phyloP scores from a whole-genome alignment of 2,797 vertebrate species.

The Paramormyrops hopkinsi region DNA sequence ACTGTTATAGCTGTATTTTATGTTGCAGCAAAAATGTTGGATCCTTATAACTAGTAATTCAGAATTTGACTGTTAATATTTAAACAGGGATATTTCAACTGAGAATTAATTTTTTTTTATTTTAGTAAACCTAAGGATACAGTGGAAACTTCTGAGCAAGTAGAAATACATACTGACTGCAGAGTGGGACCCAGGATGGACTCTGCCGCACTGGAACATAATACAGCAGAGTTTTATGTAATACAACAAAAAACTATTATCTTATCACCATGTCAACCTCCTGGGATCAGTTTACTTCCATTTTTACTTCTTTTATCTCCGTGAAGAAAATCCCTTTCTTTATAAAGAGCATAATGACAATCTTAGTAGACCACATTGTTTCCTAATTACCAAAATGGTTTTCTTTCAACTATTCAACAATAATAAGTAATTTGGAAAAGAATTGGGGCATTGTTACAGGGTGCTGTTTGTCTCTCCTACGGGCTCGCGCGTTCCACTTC shows the following conservation, averaged over 20 bases:
- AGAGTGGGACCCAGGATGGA: background rate
- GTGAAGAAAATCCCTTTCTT: background rate
- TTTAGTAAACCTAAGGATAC: background rate
- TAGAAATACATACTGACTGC: background rate
- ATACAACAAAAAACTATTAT: background rate
- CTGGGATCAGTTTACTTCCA: background rate
- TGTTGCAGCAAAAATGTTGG: background rate
- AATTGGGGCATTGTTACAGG: background rate
- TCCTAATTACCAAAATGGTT: background rate
- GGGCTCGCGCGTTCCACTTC: slow-evolving; percentile 25
- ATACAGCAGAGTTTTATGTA: background rate
- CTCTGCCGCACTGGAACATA: slow-evolving; percentile 4
- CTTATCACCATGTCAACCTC: background rate
- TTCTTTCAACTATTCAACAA: background rate
- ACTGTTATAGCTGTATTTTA: background rate
- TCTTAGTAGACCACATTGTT: background rate
- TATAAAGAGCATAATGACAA: background rate
- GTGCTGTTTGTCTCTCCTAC: background rate
- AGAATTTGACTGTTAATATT: background rate
- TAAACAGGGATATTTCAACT: background rate
- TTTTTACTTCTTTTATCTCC: background rate
- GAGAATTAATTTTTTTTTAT: background rate
- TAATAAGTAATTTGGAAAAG: background rate
- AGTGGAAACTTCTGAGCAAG: slow-evolving; percentile 7
- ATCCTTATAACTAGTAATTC: background rate